Evolutionary conservation across 2,888 invertebrate species (phyloP), one percentile per base, ranked within the genome.

Genomic region (Tanytarsus gracilentus): DNA sequence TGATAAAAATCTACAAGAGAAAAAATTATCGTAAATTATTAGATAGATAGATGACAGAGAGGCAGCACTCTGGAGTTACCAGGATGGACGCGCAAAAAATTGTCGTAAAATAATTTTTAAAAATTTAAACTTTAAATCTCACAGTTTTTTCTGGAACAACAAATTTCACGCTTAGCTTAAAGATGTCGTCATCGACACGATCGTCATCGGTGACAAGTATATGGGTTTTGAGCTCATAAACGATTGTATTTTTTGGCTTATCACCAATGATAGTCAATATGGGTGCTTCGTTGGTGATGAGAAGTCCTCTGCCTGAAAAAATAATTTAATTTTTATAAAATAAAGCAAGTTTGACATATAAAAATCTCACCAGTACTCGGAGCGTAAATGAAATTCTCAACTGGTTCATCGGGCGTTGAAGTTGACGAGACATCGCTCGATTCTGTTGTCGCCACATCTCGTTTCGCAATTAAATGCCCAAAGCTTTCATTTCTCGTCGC

Each of bases 211-310:
- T 63, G 3, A 78, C 73, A 3, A 72, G 62, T 1, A 75, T 75
- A 5, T 72, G 69, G 5, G 44, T 56, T 62, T 75, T 75, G 29
- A 78, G 71, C 11, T 77, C 76, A 51, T 73, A 73, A 0, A 75
- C 70, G 66, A 70, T 71, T 26, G 75, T 69, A 5, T 68, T 62
- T 6, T 33, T 65, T 4, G 72, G 70, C 44, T 66, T 52, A 2
- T 61, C 61, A 23, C 72, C 73, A 63, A 73, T 72, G 0, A 74
- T 74, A 2, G 69, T 72, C 6, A 82, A 71, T 44, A 77, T 71
- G 0, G 80, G 79, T 65, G 78, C 78, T 1, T 77, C 74, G 1
- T 75, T 76, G 0, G 80, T 76, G 65, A 76, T 77, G 1, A 81
- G 69, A n/a, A 79, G 72, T 0, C 77, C 77, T 50, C 75, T 78